Conservation (phyloP, 2,797 vertebrate genomes). For the Xiphophorus birchmanni region DNA sequence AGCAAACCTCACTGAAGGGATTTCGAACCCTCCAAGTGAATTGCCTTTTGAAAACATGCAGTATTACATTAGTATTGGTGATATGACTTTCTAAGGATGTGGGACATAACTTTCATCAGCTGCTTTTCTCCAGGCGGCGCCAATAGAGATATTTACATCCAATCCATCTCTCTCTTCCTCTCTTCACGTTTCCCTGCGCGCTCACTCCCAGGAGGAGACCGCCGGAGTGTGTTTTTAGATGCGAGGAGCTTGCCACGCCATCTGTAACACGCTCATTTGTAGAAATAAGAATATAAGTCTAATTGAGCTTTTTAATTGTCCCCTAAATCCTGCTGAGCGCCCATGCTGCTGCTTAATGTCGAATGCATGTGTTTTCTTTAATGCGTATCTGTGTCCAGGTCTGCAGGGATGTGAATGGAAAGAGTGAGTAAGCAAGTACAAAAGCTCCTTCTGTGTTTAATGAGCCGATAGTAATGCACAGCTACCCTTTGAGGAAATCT, state of each 20-base stretch:
- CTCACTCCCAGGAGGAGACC: slow-evolving; percentile 52
- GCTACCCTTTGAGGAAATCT: slow-evolving; percentile 55
- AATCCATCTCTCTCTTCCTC: slow-evolving; percentile 31
- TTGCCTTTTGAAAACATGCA: slow-evolving; percentile 33
- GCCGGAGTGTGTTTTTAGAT: slow-evolving; percentile 60
- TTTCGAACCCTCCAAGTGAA: slow-evolving; percentile 35
- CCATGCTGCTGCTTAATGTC: slow-evolving; percentile 66
- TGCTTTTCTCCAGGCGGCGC: slow-evolving; percentile 53
- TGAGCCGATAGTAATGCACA: slow-evolving; percentile 54
- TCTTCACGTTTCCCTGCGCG: slow-evolving; percentile 35
- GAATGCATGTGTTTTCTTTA: slow-evolving; percentile 20
- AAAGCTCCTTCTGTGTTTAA: slow-evolving; percentile 47
- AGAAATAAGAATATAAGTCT: slow-evolving; percentile 69
- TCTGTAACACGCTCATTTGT: slow-evolving; percentile 68
- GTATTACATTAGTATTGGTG: slow-evolving; percentile 27
- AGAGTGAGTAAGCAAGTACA: slow-evolving; percentile 30
- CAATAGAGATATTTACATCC: slow-evolving; percentile 65
- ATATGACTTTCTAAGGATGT: slow-evolving; percentile 45
- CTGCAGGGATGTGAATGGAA: slow-evolving; percentile 51
- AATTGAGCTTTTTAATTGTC: slow-evolving; percentile 79
- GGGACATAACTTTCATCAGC: slow-evolving; percentile 44
- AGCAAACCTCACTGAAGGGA: slow-evolving; percentile 26
- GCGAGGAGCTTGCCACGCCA: slow-evolving; percentile 58
- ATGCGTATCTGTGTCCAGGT: slow-evolving; percentile 26
- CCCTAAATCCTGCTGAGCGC: slow-evolving; percentile 74